Evolutionary conservation across 2,113 vertebrate genomes (phyloP), one percentile per base, ranked within the genome.

Genomic region (Donacobius atricapilla): DNA sequence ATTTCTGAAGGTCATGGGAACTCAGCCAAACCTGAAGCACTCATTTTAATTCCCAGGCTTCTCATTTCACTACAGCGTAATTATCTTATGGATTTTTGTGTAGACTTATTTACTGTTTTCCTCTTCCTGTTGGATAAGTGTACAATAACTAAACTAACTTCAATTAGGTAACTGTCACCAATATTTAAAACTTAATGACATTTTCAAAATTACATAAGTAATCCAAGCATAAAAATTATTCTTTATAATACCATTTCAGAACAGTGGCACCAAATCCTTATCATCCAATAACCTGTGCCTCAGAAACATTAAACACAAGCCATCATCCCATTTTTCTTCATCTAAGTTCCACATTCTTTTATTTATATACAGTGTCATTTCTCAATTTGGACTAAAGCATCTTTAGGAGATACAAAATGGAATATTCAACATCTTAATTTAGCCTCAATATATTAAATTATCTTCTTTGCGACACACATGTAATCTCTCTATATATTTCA

Each of bases 81-180:
- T 85, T 92, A 85, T 89, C 61, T 68, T 89, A 96, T 72, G 20
- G 94, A 96, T 92, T 88, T 95, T 68, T 65, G 30, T 66, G 82
- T 47, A 76, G 69, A 81, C 54, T 56, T 88, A 83, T 89, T 95
- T 91, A 84, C 68, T 39, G 48, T 12, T 84, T 83, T 70, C 50
- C 81, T 85, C 75, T 75, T 87, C 35, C 61, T 95, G 47, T 45
- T 44, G 83, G 68, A 31, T 48, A 88, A 82, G 77, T 47, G 14
- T 7, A 82, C 16, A 47, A 19, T 51, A 68, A 83, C 77, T 68
- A 58, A 93, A 83, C 71, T 75, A 45, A 54, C 73, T 77, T 77
- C 72, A 83, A 73, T 90, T 86, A 90, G 83, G 50, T 61, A 70
- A 64, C 68, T 65, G 70, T 73, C 83, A 66, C 42, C 40, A 58